Percentiles rank a stretch among this genome's conserved stretches.
These are phyloP conservation scores for Melanotaenia maccullochi DNA, from an alignment of 2,797 vertebrate genomes.

Conservation along the genomic window DNA sequence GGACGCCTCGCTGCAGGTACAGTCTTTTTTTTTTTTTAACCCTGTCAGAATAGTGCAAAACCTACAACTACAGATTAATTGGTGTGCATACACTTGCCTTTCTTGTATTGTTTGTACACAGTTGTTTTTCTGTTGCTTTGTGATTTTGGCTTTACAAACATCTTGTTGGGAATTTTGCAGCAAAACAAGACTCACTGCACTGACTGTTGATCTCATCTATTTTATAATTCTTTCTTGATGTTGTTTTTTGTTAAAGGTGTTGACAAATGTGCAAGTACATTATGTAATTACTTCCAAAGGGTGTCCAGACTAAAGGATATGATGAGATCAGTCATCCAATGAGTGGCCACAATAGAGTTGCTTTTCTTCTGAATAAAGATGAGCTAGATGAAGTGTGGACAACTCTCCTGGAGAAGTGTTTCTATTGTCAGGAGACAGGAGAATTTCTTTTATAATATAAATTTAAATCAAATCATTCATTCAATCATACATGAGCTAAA, in stretches of 20 bases:
- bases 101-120: neutral
- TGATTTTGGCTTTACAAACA: constrained; percentile 13
- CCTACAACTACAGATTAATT: neutral
- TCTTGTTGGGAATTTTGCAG: neutral
- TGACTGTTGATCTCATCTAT: neutral
- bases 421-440: neutral
- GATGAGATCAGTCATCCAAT: neutral
- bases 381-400: neutral
- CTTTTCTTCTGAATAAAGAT: neutral
- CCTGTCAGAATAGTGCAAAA: neutral
- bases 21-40: constrained; percentile 19
- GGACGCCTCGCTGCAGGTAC: constrained; percentile 80
- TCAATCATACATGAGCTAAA: neutral
- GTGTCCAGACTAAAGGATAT: neutral
- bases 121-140: constrained; percentile 12
- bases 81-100: constrained; percentile 10
- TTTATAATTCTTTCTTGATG: neutral
- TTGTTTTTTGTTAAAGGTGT: neutral
- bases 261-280: neutral
- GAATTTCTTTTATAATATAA: neutral
- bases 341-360: neutral
- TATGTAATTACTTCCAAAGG: neutral
- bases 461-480: neutral
- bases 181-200: neutral
- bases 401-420: neutral